These are phyloP conservation scores for Atta colombica DNA, from an alignment of 1,140 invertebrate species.

Conservation along the genomic window DNA sequence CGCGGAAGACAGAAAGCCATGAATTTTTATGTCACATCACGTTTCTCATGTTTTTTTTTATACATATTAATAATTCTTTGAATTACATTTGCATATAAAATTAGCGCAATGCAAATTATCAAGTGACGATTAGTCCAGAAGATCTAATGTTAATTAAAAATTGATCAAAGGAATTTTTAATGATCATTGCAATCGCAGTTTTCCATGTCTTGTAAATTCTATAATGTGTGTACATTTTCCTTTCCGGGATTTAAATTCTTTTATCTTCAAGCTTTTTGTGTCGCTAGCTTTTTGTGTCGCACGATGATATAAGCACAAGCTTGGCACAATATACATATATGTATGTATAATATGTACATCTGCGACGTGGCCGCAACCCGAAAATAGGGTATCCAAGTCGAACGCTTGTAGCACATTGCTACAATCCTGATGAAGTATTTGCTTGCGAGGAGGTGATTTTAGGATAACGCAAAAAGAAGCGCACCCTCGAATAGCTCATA, in stretches of 20 bases:
- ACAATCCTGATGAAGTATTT: conserved; percentile 83
- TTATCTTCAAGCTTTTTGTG: not conserved
- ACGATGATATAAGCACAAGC: not conserved
- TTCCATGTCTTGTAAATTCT: not conserved
- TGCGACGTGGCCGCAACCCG: not conserved
- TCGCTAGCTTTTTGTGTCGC: no score
- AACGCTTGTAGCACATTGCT: conserved; percentile 78
- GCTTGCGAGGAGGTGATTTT: conserved; percentile 80
- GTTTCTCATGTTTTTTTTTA: not conserved
- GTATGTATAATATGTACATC: conserved; percentile 1
- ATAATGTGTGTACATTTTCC: not conserved
- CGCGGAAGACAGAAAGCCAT: not conserved
- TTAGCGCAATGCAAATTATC: not conserved
- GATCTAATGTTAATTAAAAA: not conserved
- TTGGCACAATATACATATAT: not conserved
- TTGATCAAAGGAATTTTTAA: not conserved
- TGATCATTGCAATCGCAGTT: not conserved
- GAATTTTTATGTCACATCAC: not conserved
- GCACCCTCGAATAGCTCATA: not conserved
- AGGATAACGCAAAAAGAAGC: conserved; percentile 50
- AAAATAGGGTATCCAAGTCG: conserved; percentile 56
- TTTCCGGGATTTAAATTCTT: not conserved
- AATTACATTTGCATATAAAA: not conserved
- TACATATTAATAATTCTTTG: not conserved
- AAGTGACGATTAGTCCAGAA: not conserved